Percentiles rank a stretch among this genome's conserved stretches.
phyloP scores from a whole-genome alignment of 92 coral and sea anemone species.

The Meandrina meandrites region DNA sequence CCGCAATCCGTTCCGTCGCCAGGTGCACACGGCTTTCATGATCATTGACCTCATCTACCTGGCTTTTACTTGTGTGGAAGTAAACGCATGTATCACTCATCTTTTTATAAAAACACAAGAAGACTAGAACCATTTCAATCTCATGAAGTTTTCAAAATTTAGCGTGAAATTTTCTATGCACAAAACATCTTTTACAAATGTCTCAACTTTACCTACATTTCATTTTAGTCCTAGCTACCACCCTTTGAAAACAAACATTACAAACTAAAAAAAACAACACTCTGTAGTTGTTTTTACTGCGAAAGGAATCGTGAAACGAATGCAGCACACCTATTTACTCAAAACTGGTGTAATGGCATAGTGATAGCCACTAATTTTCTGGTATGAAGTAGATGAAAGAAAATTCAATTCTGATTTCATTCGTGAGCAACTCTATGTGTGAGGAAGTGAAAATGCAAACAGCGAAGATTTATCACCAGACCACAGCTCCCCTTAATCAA shows the following conservation, averaged over 20 bases:
- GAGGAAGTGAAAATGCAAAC: neutral
- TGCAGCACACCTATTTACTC: neutral
- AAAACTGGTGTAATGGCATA: neutral
- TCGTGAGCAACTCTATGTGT: neutral
- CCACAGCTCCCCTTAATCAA: neutral
- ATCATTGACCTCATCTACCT: too few species aligned
- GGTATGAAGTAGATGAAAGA: neutral
- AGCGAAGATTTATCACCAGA: neutral
- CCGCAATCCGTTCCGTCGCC: neutral
- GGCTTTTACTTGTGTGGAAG: neutral
- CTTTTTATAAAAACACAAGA: neutral
- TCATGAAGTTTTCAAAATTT: neutral
- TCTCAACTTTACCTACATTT: too few species aligned
- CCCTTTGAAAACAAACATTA: neutral
- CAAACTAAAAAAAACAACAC: neutral
- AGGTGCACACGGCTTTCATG: too few species aligned
- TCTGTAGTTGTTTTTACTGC: too few species aligned
- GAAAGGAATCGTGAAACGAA: neutral
- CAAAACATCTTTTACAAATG: neutral
- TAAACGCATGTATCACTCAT: neutral
- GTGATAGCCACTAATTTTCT: neutral
- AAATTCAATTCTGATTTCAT: neutral
- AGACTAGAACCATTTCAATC: neutral
- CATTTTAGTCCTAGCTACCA: neutral
- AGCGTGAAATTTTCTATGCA: neutral